These are phyloP conservation scores for Gnathonemus longibarbis DNA, from an alignment of 2,113 vertebrate species.

Conservation along the genomic window DNA sequence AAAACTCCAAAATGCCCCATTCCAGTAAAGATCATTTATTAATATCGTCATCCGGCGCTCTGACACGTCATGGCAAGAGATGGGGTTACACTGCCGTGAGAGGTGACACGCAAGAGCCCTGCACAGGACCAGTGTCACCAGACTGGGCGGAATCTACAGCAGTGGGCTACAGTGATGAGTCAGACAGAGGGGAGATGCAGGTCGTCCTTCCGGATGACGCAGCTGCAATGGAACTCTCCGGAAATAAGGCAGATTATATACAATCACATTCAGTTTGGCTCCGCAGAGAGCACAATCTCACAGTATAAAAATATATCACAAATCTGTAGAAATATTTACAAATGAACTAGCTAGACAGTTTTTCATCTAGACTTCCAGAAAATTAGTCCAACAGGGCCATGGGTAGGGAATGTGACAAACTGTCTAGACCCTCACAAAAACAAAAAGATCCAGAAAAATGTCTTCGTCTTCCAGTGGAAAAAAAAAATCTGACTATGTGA, in stretches of 20 bases:
- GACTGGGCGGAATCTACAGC: constrained; percentile 45
- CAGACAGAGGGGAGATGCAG: not conserved
- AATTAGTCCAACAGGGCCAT: constrained; percentile 51
- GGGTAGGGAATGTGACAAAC: not conserved
- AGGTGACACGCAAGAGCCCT: not conserved
- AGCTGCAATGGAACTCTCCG: constrained; percentile 59
- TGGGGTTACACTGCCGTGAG: not conserved
- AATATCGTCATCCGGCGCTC: not conserved
- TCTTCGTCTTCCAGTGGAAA: not conserved
- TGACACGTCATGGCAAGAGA: not conserved
- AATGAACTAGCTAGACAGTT: constrained; percentile 57
- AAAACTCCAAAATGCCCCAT: not conserved
- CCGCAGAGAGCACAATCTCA: constrained; percentile 68
- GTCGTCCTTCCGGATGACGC: not conserved
- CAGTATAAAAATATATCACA: constrained; percentile 88
- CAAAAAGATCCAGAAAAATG: not conserved
- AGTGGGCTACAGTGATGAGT: not conserved
- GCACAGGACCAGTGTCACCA: not conserved
- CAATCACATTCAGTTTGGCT: constrained; percentile 69
- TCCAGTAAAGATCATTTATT: not conserved
- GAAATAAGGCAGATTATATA: constrained; percentile 74
- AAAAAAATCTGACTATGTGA: not conserved
- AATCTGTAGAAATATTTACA: constrained; percentile 81
- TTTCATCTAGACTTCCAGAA: constrained; percentile 65
- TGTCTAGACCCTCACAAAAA: not conserved